These are phyloP conservation scores for Troides oblongomaculatus DNA, from an alignment of 2,888 invertebrate species.

Conservation along the genomic window DNA sequence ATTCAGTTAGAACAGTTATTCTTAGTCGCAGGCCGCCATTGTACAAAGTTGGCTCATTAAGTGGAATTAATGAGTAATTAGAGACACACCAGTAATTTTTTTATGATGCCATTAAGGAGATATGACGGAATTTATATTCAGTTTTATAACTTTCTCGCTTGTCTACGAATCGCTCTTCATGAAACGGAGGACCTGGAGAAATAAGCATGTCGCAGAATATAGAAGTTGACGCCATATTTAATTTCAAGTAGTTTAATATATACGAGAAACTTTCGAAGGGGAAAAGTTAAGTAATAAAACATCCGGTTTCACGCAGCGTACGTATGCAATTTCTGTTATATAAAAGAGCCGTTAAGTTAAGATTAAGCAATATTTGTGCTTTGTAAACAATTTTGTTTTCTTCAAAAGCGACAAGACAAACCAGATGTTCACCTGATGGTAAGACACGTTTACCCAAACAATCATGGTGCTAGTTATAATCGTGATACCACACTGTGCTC, in stretches of 20 bases:
- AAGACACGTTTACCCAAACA: no score
- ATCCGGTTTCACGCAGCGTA: no score
- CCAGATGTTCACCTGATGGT: no score
- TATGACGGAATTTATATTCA: slow-evolving; percentile 6
- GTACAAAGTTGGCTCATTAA: slow-evolving; percentile 20
- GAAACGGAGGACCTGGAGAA: not conserved
- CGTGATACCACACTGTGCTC: no score
- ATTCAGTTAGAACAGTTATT: not conserved
- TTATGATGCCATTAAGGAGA: slow-evolving; percentile 15
- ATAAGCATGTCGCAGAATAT: not conserved
- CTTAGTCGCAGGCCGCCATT: slow-evolving; percentile 15
- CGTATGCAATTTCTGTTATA: no score
- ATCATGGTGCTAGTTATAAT: no score
- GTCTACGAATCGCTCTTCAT: not conserved
- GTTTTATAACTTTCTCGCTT: slow-evolving; percentile 2
- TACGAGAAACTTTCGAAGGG: no score
- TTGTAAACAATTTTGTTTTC: no score
- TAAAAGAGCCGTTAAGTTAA: no score
- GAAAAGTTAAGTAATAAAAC: no score
- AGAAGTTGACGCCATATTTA: not conserved
- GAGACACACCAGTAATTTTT: slow-evolving; percentile 17
- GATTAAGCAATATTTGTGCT: no score
- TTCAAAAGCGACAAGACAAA: no score
- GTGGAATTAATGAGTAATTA: slow-evolving; percentile 23
- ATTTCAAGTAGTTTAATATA: not conserved